Evolutionary conservation across 2,113 vertebrate genomes (phyloP).

Genomic region (Anthoscopus minutus): DNA sequence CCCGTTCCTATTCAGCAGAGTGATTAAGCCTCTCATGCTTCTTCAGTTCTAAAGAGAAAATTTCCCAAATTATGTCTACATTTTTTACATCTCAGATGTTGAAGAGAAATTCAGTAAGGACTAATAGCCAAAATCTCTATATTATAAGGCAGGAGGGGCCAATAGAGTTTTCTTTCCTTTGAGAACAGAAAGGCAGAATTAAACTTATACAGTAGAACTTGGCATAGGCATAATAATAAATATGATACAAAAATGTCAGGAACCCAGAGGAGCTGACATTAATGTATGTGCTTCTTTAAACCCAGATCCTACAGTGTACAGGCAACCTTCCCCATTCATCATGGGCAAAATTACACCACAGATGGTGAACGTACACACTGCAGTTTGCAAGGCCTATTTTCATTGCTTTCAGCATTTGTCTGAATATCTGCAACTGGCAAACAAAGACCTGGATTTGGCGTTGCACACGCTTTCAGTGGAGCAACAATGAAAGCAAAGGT

Average conservation of each 20-base stretch:
- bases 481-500: accelerated
- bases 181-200: neutral
- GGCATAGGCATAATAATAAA: slow-evolving; percentile 23
- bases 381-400: neutral
- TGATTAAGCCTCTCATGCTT: neutral
- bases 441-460: neutral
- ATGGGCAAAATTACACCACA: neutral
- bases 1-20: neutral
- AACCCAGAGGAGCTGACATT: slow-evolving; percentile 5
- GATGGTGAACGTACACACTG: neutral
- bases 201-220: slow-evolving; percentile 30
- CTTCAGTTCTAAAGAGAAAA: neutral
- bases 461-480: neutral
- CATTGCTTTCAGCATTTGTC: neutral
- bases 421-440: neutral
- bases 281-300: slow-evolving; percentile 6
- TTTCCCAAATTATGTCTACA: slow-evolving; percentile 1
- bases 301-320: neutral
- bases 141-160: slow-evolving; percentile 1
- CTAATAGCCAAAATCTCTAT: neutral
- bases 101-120: neutral
- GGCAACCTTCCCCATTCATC: neutral
- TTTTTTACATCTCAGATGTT: slow-evolving; percentile 6
- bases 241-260: slow-evolving; percentile 5
- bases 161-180: slow-evolving; percentile 15